Evolutionary conservation across 2,113 vertebrate genomes (phyloP), one percentile per base, ranked within the genome.

Genomic region (Nestor notabilis): DNA sequence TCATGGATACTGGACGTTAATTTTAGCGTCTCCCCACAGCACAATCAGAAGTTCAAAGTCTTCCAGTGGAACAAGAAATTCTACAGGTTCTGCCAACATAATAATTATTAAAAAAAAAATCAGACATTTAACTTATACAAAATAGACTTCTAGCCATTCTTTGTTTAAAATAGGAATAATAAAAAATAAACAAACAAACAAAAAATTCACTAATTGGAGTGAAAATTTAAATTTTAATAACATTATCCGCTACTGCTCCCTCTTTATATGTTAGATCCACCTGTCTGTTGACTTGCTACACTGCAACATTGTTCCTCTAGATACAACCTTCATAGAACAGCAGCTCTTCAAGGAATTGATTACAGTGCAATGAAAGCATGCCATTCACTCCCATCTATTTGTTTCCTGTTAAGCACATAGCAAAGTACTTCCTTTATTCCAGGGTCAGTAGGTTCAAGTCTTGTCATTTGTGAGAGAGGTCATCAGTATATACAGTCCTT

Each of bases 71-170:
- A 44, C 9, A 56, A 65, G 21, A 60, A 35, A 39, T 25, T 28
- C 10, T 58, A 11, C 21, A 19, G 11, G 6, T 85, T 85, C 70
- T 75, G 5, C 9, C 25, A 66, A 33, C 25, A 24, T 13, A 47
- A 52, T 7, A 63, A 27, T 16, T 60, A 9, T 31, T n/a, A n/a
- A 37, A 50, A 83, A 89, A 63, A 37, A 58, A 23, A 9, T 11
- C 31, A 35, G 24, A 5, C 0, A 1, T 52, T 75, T 58, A 27
- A 58, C 28, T 53, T 8, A 1, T 39, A 31, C 2, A 5, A 69
- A 81, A 68, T 11, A 1, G 1, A 24, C 27, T 17, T 33, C 5
- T 6, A 46, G 29, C 17, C 13, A 27, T 11, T 35, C 15, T 35
- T 76, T 58, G 11, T 33, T 25, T 20, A 17, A 70, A 85, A 81